Base-by-base conservation (phyloP, 2,888 invertebrate species). In the Phania funesta region DNA sequence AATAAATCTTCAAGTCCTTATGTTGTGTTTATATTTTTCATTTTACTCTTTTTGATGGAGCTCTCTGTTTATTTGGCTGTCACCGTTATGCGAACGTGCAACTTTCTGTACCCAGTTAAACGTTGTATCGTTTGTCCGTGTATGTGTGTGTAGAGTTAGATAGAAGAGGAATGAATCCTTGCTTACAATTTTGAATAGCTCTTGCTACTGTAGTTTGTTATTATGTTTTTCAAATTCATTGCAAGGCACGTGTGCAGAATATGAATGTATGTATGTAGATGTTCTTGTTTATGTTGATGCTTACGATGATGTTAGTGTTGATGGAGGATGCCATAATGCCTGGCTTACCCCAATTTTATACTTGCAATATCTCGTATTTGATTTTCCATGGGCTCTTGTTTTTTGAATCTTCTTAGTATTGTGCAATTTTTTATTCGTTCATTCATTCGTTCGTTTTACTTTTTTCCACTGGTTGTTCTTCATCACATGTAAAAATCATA, bases 311-410 rank as follows among this genome's bases (percentile, higher is more conserved):
- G 26, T 60, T 75, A 46, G 50, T 77, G 71, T 35, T 60, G 58
- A 44, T 75, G 70, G 65, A 73, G 48, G 74, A 60, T 83, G 74
- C 68, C 74, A 68, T 74, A 76, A 76, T 79, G 73, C 84, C 78
- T 81, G 87, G 86, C 86, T 88, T 88, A 88, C 87, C 87, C 89
- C 88, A 89, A 89, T 88, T 88, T 87, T 84, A 84, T 76, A 35
- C 52, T 48, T 26, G 68, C 52, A 62, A 62, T 77, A 70, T 68
- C 46, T 75, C 68, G 52, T 54, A 46, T 65, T 65, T 52, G 60
- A 67, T 76, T 76, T 84, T 73, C 82, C 56, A 80, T 70, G 29
- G 48, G 64, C 16, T 65, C 74, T 77, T 76, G 74, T 64, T 65
- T 46, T n/a, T 46, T 56, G 54, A n/a, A 29, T 76, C 29, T 80